These are phyloP conservation scores for Propithecus deckenii DNA, from an alignment of 2,797 vertebrate species.

Conservation along the genomic window DNA sequence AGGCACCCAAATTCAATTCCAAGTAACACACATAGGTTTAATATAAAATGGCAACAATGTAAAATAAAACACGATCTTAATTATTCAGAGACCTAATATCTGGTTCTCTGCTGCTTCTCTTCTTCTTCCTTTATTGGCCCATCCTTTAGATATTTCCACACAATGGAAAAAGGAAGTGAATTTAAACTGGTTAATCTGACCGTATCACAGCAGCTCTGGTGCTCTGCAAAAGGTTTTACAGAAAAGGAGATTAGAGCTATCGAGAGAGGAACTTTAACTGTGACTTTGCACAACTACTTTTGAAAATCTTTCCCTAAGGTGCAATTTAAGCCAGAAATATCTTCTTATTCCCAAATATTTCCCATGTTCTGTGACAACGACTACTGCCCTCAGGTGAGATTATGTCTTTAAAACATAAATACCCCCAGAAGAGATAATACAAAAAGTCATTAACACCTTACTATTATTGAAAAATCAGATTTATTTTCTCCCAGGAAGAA, in stretches of 20 bases:
- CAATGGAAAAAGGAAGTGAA: neutral
- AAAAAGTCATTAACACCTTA: conserved; percentile 22
- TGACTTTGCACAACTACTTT: neutral
- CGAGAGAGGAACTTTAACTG: neutral
- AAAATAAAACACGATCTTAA: neutral
- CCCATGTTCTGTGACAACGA: neutral
- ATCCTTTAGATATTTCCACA: conserved; percentile 38
- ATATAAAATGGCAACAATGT: neutral
- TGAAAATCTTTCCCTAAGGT: neutral
- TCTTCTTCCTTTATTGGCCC: neutral
- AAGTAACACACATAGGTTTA: neutral
- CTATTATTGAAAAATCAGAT: neutral
- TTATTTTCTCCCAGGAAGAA: neutral
- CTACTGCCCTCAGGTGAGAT: neutral
- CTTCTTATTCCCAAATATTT: neutral
- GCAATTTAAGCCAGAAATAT: neutral
- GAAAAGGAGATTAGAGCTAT: neutral
- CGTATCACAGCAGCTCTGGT: neutral
- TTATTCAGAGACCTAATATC: neutral
- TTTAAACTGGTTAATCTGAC: neutral
- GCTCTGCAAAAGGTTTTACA: neutral
- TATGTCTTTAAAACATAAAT: conserved; percentile 25
- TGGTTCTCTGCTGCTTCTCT: neutral
- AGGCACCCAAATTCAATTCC: neutral
- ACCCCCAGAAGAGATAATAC: neutral